Conservation (phyloP, 2,888 invertebrate genomes). For the Zygaena filipendulae region DNA sequence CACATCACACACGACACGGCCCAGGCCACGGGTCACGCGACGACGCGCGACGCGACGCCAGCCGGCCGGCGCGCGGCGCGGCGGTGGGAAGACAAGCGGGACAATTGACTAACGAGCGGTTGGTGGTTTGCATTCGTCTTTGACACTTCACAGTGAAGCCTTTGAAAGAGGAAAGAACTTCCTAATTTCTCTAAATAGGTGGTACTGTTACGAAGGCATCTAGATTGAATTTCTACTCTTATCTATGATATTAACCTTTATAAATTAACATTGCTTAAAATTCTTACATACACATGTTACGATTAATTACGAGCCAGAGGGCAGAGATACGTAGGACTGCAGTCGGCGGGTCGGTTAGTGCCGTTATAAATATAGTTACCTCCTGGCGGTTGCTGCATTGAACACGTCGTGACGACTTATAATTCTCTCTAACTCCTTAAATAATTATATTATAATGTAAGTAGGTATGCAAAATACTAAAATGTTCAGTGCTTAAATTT, state of each 20-base stretch:
- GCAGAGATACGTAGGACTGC: too few relatives aligned
- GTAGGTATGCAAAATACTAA: conserved; percentile 33
- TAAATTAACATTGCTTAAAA: conserved; percentile 67
- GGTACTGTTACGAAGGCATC: conserved; percentile 66
- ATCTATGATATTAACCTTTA: conserved; percentile 64
- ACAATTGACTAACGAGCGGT: conserved; percentile 50
- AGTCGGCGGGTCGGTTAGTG: too few relatives aligned
- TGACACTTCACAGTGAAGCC: conserved; percentile 49
- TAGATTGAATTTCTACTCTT: conserved; percentile 67
- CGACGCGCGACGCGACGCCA: conserved; percentile 17
- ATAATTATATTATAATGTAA: conserved; percentile 30
- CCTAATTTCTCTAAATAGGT: conserved; percentile 64
- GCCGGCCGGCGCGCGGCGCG: conserved; percentile 17
- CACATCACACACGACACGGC: too few relatives aligned
- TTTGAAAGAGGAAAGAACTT: conserved; percentile 60
- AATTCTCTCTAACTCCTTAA: conserved; percentile 20
- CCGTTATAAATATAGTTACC: conserved; percentile 44
- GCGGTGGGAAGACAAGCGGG: conserved; percentile 39
- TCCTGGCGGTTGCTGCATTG: too few relatives aligned
- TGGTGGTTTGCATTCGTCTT: conserved; percentile 34
- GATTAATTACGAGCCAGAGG: too few relatives aligned
- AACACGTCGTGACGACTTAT: too few relatives aligned
- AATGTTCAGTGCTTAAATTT: conserved; percentile 41
- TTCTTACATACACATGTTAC: conserved; percentile 39
- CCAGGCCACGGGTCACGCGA: too few relatives aligned